Percentiles rank a stretch among this genome's conserved stretches.
phyloP scores from a whole-genome alignment of 2,888 invertebrate species.

The Synanthedon formicaeformis region DNA sequence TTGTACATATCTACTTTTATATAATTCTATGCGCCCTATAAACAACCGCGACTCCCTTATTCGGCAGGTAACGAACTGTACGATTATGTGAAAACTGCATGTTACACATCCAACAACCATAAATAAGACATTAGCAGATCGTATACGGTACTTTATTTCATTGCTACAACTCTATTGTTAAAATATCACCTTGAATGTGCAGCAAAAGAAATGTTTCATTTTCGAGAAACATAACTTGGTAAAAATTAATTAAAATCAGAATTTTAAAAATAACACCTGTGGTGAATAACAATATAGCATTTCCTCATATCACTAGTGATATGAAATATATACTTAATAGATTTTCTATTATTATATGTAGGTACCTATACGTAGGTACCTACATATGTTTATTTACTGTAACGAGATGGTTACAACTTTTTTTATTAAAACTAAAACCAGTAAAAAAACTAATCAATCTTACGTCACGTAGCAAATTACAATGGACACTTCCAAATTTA shows the following conservation, averaged over 20 bases:
- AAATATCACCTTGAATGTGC: not conserved
- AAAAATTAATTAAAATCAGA: no score
- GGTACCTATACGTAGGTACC: no score
- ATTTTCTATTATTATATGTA: no score
- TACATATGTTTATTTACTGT: no score
- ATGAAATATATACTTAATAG: no score
- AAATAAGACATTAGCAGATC: conserved; percentile 68
- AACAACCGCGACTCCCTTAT: conserved; percentile 28
- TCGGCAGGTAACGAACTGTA: conserved; percentile 38
- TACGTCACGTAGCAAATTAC: conserved; percentile 19
- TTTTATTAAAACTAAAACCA: conserved; percentile 13
- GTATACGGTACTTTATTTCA: conserved; percentile 42
- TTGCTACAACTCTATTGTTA: conserved; percentile 42
- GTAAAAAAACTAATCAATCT: conserved; percentile 21
- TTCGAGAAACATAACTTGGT: no score
- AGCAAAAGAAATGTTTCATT: no score
- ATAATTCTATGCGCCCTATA: conserved; percentile 22
- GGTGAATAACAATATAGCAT: no score
- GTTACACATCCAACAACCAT: conserved; percentile 48
- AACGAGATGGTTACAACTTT: no score
- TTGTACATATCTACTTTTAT: conserved; percentile 11
- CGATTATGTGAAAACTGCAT: conserved; percentile 64
- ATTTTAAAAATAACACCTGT: no score
- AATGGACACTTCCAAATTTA: conserved; percentile 16
- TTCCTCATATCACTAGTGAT: no score